Base-by-base conservation (phyloP, 2,888 invertebrate genomes). In the Oxytorus armatus region DNA sequence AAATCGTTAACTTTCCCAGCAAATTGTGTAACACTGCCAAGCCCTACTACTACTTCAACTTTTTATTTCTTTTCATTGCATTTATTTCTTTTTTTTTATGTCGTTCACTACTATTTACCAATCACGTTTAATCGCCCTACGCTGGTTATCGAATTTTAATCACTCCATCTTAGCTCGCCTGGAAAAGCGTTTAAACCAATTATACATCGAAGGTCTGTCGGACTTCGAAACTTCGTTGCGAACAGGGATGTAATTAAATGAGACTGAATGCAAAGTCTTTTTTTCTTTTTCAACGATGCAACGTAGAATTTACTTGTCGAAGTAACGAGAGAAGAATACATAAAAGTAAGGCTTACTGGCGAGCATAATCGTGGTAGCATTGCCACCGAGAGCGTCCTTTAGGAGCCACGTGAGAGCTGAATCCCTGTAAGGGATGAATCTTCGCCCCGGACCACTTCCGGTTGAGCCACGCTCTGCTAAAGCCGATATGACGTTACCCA, bases 341-440 rank as follows among this genome's bases (percentile, higher is more conserved):
- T 39, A 3, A 39, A 3, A 29, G 1, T 1, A 29, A 5, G 18
- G 84, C 90, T 94, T 93, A 96, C 96, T 96, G 82, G 96, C 96
- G 85, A 96, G 95, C 93, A 96, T 95, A 88, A 96, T 94, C 51
- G 96, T 96, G 86, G 94, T 94, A 49, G 96, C 95, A 88, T 96
- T 96, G 84, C 96, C 96, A 42, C 96, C 96, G 55, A 97, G 94
- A 84, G 96, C 96, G 90, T 96, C 96, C 90, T 96, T 96, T 29
- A 96, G 93, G 8, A 97, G 93, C 96, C 96, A 96, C 83, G 96
- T 96, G 78, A 97, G 93, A 18, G 96, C 95, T 0, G 96, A 96
- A 90, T 96, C 96, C 82, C 96, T 93, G 90, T 96, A 97, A 1
- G 96, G 96, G 36, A 96, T 95, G 91, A 96, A 96, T 86, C 94